Percentiles rank a stretch among this genome's conserved stretches.
These are phyloP conservation scores for Dromococcyx pavoninus DNA, from an alignment of 2,797 vertebrate species.

Conservation along the genomic window DNA sequence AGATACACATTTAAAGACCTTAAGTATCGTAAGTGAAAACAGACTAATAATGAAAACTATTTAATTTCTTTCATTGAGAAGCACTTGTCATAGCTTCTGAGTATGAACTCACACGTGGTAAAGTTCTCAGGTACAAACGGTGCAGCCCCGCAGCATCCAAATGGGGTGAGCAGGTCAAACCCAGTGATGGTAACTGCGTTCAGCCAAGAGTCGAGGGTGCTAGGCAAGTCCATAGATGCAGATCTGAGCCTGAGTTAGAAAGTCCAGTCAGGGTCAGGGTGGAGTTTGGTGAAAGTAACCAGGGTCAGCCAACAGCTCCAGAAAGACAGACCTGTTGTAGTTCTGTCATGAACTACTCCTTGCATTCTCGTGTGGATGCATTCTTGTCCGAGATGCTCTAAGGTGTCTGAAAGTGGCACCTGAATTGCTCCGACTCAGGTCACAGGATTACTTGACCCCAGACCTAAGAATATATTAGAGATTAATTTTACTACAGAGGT, in stretches of 20 bases:
- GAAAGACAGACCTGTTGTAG: too few relatives aligned
- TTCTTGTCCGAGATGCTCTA: neutral
- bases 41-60: too few relatives aligned
- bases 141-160: neutral
- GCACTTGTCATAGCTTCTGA: too few relatives aligned
- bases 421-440: neutral
- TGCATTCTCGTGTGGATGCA: neutral
- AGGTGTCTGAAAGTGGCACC: neutral
- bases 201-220: neutral
- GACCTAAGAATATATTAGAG: neutral
- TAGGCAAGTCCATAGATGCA: neutral
- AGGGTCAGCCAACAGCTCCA: too few relatives aligned
- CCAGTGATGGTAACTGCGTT: neutral
- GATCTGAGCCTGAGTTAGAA: neutral
- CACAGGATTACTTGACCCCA: neutral
- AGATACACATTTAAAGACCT: too few relatives aligned
- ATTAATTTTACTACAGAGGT: neutral
- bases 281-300: too few relatives aligned
- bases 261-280: neutral
- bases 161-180: neutral
- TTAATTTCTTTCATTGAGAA: too few relatives aligned
- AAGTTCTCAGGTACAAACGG: too few relatives aligned
- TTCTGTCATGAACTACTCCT: neutral
- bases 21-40: too few relatives aligned
- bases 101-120: too few relatives aligned